Evolutionary conservation across 2,888 invertebrate species (phyloP), one percentile per base, ranked within the genome.

Genomic region (Drosophila anomalata): DNA sequence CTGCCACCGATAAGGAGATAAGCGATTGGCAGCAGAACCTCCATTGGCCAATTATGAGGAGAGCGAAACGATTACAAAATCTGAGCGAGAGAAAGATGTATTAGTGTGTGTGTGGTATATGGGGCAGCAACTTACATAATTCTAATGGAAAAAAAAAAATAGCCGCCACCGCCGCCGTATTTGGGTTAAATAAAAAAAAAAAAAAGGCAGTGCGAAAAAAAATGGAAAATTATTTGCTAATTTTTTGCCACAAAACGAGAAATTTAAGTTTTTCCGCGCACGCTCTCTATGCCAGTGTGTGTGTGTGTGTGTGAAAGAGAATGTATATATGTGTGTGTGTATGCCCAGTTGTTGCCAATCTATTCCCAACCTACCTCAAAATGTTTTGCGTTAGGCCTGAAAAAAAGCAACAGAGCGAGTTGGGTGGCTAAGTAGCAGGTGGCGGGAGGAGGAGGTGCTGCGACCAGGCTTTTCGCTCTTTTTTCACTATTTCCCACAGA

Each of bases 281-380:
- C 57, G 48, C 58, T 54, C 61, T 36, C 24, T 48, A n/a, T 36
- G 36, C n/a, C n/a, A 36, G 29, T 57, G 31, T 39, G 33, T 55
- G 41, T 33, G 36, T 20, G 42, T 53, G 20, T 42, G 29, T 50
- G 20, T 47, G 29, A 53, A 22, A 47, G 12, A 51, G 29, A 44
- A 33, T 56, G 41, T 53, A 54, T 51, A 12, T 53, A 20, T 68
- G 48, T 78, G 67, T 77, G 62, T 79, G 63, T 77, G 75, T 87
- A 65, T 66, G 75, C 75, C 68, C 79, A 73, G 85, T 85, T 87
- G 87, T 79, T 85, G 88, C 76, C 84, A 87, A 87, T 79, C 82
- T 88, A 86, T 88, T 90, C 90, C 85, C 90, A 90, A 90, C 90
- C 90, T 90, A 90, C 90, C 90, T 90, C 90, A 90, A 90, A 84